phyloP scores from a whole-genome alignment of 1,140 invertebrate species.

The Bombus impatiens region DNA sequence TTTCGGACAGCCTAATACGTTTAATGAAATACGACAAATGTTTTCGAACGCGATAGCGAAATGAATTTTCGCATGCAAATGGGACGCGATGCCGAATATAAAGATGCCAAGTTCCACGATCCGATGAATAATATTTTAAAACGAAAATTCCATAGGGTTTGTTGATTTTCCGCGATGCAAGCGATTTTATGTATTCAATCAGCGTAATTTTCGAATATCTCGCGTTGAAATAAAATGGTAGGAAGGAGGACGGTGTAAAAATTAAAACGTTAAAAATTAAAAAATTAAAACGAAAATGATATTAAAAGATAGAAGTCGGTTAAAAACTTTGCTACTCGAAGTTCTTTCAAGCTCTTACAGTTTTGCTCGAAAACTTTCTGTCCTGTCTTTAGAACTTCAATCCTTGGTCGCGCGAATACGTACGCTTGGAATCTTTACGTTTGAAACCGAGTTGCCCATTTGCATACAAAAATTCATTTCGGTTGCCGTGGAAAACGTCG shows the following conservation, averaged over 20 bases:
- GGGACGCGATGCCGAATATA: too few relatives aligned
- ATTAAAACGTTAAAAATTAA: too few relatives aligned
- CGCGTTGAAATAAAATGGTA: neutral
- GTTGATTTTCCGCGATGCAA: too few relatives aligned
- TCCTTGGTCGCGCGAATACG: neutral
- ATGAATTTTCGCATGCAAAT: too few relatives aligned
- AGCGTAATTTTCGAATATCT: neutral
- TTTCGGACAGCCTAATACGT: too few relatives aligned
- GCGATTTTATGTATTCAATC: neutral
- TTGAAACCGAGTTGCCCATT: neutral
- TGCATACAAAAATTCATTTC: neutral
- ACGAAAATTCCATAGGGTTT: too few relatives aligned
- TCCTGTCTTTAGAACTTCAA: neutral
- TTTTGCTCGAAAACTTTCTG: neutral
- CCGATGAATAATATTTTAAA: too few relatives aligned
- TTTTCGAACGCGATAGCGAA: too few relatives aligned
- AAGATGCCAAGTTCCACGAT: too few relatives aligned
- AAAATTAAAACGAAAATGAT: too few relatives aligned
- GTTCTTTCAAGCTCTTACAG: neutral
- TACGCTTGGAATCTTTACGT: neutral
- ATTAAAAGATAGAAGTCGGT: neutral
- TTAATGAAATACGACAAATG: too few relatives aligned
- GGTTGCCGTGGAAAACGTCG: too few relatives aligned
- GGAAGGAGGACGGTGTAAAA: neutral
- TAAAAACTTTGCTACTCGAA: neutral